Base-by-base conservation (phyloP, 2,797 vertebrate species). In the Synanceia verrucosa region DNA sequence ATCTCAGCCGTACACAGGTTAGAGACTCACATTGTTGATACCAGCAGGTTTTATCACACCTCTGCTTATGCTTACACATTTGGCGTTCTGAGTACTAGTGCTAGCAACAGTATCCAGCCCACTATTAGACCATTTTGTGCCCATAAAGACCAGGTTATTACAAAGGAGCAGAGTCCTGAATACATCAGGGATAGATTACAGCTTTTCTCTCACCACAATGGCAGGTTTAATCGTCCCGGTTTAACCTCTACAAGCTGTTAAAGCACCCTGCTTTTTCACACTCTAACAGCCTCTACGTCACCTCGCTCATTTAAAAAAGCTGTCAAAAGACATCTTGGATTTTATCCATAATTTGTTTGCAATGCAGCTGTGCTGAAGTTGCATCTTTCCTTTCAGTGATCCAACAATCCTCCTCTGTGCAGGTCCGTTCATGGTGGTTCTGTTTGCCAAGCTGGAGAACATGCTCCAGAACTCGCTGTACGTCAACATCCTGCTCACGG, bases 391-490 rank as follows among this genome's bases (percentile, higher is more conserved):
- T 6, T n/a, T 59, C 28, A 50, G 0, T 31, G 31, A 43, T 24
- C 2, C 26, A 14, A 29, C 6, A 14, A 1, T 66, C 18, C 9
- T 6, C 52, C 59, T 58, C n/a, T 51, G 37, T 67, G 64, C 93
- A 99, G 98, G 98, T 76, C 97, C 98, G 6, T 97, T 99, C 52
- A 93, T 99, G 88, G 92, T 94, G 10, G 96, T 96, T 86, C 94
- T 99, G 61, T 96, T 99, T n/a, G 86, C 94, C 88, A 99, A 99
- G 92, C 94, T 99, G 91, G 98, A 99, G 94, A 97, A 95, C 91
- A 98, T 99, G 97, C 92, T 96, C 80, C 97, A 98, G 83, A 99
- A 99, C 92, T 99, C 98, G 0, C 93, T 98, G 33, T 99, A 99
- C 4, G 97, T 98, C 76, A 99, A 99, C 94, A 95, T 97, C 90